phyloP scores from a whole-genome alignment of 1,140 invertebrate species.

The Drosophila eugracilis region DNA sequence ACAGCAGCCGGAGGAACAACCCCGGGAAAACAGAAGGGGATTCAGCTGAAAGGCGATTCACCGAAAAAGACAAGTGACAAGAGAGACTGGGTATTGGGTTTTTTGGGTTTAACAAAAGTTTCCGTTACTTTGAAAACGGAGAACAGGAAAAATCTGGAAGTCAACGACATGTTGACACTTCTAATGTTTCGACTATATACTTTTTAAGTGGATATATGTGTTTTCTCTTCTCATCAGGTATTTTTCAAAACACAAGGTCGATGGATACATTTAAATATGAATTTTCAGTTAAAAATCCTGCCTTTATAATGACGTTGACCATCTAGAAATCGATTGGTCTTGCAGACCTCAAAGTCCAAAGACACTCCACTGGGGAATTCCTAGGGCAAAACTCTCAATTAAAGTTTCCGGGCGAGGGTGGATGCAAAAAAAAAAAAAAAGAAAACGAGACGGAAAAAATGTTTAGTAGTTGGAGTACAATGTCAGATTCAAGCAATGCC shows the following conservation, averaged over 20 bases:
- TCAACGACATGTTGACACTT: constrained; percentile 50
- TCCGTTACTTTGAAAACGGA: constrained; percentile 30
- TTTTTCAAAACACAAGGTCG: constrained; percentile 2
- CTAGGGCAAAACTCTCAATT: constrained; percentile 49
- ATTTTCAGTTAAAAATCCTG: background rate
- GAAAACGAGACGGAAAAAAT: constrained; percentile 49
- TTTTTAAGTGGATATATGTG: constrained; percentile 40
- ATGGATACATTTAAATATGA: constrained; percentile 2
- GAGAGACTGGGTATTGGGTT: constrained; percentile 12
- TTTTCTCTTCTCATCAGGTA: constrained; percentile 28
- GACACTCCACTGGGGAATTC: constrained; percentile 43
- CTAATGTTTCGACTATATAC: constrained; percentile 12
- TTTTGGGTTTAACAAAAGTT: constrained; percentile 15
- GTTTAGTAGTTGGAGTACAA: constrained; percentile 40
- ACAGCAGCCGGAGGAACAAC: constrained; percentile 62
- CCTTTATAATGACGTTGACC: constrained; percentile 1
- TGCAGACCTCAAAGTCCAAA: constrained; percentile 10
- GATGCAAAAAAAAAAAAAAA: too few relatives aligned
- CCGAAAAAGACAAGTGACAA: constrained; percentile 35
- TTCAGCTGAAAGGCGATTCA: background rate
- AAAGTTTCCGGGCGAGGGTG: constrained; percentile 46
- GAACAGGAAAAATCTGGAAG: constrained; percentile 25
- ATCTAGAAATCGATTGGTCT: constrained; percentile 12
- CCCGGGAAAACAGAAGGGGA: constrained; percentile 53
- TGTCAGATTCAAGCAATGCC: constrained; percentile 57